Evolutionary conservation across 2,113 vertebrate genomes (phyloP).

Genomic region (Etia nguti): DNA sequence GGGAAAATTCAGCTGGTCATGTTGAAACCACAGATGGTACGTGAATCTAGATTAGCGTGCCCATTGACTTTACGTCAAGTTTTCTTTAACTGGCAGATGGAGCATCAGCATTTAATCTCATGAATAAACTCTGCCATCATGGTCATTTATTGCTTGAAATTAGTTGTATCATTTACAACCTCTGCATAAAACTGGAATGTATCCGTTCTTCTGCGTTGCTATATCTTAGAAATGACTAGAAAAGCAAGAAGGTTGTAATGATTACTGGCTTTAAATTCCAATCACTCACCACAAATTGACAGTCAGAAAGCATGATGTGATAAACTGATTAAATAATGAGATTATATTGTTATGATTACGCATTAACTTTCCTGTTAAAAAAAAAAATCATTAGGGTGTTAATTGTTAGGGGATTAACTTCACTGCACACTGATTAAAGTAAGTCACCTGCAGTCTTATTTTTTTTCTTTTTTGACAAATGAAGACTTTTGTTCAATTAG

Average conservation of each 20-base stretch:
- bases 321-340: neutral
- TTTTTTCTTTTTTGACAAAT: neutral
- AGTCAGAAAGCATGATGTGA: neutral
- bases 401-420: neutral
- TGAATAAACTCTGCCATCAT: neutral
- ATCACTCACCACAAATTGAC: neutral
- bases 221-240: neutral
- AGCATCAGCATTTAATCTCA: slow-evolving; percentile 12
- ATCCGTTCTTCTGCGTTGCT: neutral
- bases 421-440: neutral
- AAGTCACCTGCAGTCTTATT: neutral
- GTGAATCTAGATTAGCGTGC: slow-evolving; percentile 8
- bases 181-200: neutral
- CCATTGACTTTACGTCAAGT: slow-evolving; percentile 15
- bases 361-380: neutral
- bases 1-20: neutral
- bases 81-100: slow-evolving; percentile 15
- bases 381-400: neutral
- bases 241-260: neutral
- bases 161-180: neutral
- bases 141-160: slow-evolving; percentile 10
- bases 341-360: neutral
- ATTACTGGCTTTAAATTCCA: neutral
- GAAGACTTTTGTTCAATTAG: neutral
- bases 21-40: slow-evolving; percentile 22